Conservation (phyloP, 1,140 invertebrate species). For the Wiebesia pumilae region DNA sequence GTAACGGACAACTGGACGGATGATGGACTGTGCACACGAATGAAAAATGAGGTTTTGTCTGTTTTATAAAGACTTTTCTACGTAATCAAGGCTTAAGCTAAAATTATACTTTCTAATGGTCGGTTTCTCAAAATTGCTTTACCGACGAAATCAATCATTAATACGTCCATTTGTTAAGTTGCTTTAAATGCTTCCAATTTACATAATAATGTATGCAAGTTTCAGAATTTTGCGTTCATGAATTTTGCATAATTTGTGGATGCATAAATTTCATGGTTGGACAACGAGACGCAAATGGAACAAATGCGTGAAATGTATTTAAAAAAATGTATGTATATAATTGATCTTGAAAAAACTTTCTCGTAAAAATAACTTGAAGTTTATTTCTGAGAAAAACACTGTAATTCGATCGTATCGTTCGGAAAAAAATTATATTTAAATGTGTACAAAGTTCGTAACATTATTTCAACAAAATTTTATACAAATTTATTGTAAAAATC, state of each 20-base stretch:
- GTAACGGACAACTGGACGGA: not conserved
- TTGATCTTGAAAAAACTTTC: slow-evolving; percentile 2
- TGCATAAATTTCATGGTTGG: not conserved
- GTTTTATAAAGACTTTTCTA: too few species aligned
- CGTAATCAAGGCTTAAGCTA: too few species aligned
- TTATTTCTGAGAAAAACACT: slow-evolving; percentile 1
- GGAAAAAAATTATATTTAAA: not conserved
- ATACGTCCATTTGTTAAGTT: too few species aligned
- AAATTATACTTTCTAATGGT: too few species aligned
- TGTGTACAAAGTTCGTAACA: not conserved
- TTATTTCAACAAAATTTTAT: too few species aligned
- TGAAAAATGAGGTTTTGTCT: not conserved
- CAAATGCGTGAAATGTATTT: not conserved
- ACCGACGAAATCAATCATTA: too few species aligned
- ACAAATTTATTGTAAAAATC: too few species aligned
- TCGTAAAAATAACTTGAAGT: not conserved
- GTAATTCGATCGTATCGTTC: not conserved
- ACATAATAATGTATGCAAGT: too few species aligned
- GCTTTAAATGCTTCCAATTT: too few species aligned
- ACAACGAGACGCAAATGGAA: not conserved
- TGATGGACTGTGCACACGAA: not conserved
- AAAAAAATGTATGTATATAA: not conserved
- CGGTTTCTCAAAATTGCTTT: too few species aligned
- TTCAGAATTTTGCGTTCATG: too few species aligned
- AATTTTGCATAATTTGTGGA: not conserved